Evolutionary conservation across 2,113 vertebrate genomes (phyloP).

Genomic region (Muntiacus reevesi): DNA sequence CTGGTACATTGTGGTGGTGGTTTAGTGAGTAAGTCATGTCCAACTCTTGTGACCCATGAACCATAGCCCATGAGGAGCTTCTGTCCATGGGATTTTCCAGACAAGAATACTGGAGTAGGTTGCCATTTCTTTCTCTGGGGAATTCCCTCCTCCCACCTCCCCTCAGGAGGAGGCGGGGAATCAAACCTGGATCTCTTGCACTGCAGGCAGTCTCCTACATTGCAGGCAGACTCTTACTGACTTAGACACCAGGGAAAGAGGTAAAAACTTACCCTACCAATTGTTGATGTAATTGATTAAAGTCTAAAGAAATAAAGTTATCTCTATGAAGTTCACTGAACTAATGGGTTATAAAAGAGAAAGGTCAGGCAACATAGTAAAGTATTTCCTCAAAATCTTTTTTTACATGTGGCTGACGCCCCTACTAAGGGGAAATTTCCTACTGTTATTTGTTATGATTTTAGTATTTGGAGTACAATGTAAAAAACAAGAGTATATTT

Average conservation of each 20-base stretch:
- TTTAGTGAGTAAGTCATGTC: background rate
- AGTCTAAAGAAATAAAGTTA: background rate
- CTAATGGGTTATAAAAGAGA: background rate
- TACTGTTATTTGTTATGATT: background rate
- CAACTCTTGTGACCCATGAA: background rate
- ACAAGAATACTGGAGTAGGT: background rate
- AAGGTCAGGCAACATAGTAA: background rate
- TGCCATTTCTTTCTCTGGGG: background rate
- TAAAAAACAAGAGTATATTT: background rate
- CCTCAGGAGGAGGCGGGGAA: too few species aligned
- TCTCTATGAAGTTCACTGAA: background rate
- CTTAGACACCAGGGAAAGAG: background rate
- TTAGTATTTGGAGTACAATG: background rate
- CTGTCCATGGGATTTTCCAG: background rate
- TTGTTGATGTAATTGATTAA: background rate
- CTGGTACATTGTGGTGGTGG: background rate
- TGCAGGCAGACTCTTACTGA: background rate
- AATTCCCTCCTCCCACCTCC: background rate
- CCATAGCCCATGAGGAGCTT: background rate
- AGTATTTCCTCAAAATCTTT: background rate
- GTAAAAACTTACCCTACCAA: background rate
- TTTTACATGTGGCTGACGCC: background rate
- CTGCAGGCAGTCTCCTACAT: background rate
- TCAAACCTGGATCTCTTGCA: background rate
- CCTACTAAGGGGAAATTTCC: background rate